A percentile compares a stretch with the other conserved stretches of the same genome.
Conservation (phyloP, 2,113 vertebrate genomes). For the Piprites chloris region DNA sequence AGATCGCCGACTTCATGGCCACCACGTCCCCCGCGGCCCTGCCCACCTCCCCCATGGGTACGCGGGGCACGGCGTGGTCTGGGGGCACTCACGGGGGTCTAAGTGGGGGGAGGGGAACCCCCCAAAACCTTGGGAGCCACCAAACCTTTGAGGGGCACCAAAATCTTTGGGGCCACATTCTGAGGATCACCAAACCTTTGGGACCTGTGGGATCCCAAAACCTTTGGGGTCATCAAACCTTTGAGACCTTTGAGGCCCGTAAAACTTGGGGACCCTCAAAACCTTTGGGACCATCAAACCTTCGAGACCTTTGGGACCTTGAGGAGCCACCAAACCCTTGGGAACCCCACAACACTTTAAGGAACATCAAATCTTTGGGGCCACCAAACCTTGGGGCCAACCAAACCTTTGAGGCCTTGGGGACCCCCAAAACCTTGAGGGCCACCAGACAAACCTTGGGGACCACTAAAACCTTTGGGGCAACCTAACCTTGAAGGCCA, state of each 20-base stretch:
- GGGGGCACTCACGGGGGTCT: fast-evolving
- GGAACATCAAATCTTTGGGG: background rate
- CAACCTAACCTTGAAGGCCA: no score
- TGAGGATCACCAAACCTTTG: background rate
- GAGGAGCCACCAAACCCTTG: background rate
- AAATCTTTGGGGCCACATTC: background rate
- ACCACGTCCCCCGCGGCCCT: conserved; percentile 85
- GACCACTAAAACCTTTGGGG: background rate
- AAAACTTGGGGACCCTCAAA: background rate
- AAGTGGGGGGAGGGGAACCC: background rate
- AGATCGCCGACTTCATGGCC: conserved; percentile 96
- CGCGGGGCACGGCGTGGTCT: fast-evolving
- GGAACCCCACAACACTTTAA: background rate
- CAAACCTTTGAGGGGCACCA: background rate
- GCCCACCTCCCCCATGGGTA: conserved; percentile 89
- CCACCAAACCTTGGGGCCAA: no score
- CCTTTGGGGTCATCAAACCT: background rate
- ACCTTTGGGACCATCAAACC: background rate
- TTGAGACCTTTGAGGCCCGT: no score
- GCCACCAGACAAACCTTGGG: background rate
- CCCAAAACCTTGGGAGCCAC: background rate
- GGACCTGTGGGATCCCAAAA: no score
- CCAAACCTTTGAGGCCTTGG: background rate
- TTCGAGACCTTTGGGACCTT: background rate
- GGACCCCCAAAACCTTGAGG: background rate